Evolutionary conservation across 1,140 invertebrate species (phyloP).

Genomic region (Apis laboriosa): DNA sequence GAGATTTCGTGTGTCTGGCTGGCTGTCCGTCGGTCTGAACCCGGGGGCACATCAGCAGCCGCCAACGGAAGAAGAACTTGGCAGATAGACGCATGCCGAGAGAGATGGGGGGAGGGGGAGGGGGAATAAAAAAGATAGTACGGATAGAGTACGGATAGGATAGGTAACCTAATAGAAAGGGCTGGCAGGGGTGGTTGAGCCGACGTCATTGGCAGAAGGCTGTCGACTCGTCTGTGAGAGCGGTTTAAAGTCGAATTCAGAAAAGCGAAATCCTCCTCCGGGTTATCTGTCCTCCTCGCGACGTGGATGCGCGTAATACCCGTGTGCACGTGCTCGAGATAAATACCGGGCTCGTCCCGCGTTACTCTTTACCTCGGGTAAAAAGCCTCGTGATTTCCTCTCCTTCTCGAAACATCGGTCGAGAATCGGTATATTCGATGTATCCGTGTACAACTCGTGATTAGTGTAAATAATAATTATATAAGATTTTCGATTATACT

Average conservation of each 20-base stretch:
- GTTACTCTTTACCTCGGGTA: neutral
- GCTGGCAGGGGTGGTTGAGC: constrained; percentile 67
- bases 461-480: too few species aligned
- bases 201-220: constrained; percentile 78
- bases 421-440: too few species aligned
- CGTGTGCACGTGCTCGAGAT: constrained; percentile 44
- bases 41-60: constrained; percentile 74
- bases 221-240: constrained; percentile 71
- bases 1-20: constrained; percentile 63
- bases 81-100: constrained; percentile 60
- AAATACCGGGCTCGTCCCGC: constrained; percentile 31
- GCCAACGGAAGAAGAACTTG: constrained; percentile 62
- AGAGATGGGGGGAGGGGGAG: neutral
- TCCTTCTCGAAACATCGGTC: neutral
- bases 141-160: constrained; percentile 65
- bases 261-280: constrained; percentile 70
- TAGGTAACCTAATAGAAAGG: constrained; percentile 78
- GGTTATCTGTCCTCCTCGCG: constrained; percentile 47
- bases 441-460: too few species aligned
- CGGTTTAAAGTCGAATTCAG: constrained; percentile 76
- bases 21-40: constrained; percentile 63
- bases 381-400: neutral
- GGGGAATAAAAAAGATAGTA: constrained; percentile 54
- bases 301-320: constrained; percentile 52
- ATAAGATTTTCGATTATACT: too few species aligned